Evolutionary conservation across 2,888 invertebrate species (phyloP).

Genomic region (Pinctada fucata): DNA sequence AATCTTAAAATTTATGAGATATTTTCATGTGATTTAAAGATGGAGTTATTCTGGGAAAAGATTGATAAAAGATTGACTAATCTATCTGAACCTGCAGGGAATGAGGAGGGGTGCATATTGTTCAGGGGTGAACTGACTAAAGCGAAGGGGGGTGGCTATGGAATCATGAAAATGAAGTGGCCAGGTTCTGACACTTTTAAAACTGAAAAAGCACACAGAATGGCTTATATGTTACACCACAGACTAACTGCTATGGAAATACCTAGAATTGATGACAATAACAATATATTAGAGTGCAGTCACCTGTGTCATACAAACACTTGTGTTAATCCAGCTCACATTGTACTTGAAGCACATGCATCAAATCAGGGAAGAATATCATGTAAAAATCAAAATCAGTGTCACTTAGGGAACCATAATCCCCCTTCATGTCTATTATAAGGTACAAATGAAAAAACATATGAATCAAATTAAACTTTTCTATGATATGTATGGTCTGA

Average conservation of each 20-base stretch:
- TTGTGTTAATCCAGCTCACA: not conserved
- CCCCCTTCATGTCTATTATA: too few species aligned
- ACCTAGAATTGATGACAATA: not conserved
- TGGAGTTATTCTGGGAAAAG: too few species aligned
- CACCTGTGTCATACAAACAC: not conserved
- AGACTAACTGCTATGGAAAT: not conserved
- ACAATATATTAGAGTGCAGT: conserved; percentile 2
- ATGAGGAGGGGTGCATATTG: not conserved
- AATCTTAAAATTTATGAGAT: too few species aligned
- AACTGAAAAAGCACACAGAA: not conserved
- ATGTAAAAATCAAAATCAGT: not conserved
- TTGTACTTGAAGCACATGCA: conserved; percentile 1
- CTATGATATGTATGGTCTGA: too few species aligned
- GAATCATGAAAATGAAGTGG: not conserved
- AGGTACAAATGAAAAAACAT: too few species aligned
- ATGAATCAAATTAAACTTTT: too few species aligned
- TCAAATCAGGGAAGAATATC: not conserved
- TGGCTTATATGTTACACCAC: not conserved
- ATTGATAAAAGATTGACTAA: too few species aligned
- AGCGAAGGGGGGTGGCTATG: not conserved
- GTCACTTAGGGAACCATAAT: too few species aligned
- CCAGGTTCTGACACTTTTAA: not conserved
- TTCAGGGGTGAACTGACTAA: not conserved
- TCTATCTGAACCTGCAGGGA: too few species aligned
- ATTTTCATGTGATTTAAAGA: too few species aligned